A percentile compares a stretch with the other conserved stretches of the same genome.
Conservation (phyloP, 2,113 vertebrate species). For the Oncorhynchus kisutch region DNA sequence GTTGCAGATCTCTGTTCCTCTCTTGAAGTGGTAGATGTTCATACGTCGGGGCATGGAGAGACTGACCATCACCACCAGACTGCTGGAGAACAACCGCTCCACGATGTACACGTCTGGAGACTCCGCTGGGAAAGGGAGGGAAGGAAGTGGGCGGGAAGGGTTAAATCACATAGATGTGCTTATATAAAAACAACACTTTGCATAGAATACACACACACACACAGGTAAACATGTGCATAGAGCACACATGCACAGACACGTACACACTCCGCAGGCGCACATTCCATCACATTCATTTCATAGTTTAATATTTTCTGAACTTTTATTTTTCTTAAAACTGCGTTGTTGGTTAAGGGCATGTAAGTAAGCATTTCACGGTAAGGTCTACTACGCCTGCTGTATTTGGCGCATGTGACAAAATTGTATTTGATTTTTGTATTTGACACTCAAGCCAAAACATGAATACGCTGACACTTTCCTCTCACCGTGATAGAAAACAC, state of each 20-base stretch:
- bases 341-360: too few species aligned
- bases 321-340: too few species aligned
- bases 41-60: conserved; percentile 85
- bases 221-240: too few species aligned
- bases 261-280: neutral
- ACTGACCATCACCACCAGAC: conserved; percentile 93
- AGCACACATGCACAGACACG: neutral
- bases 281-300: neutral
- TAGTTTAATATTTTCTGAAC: too few species aligned
- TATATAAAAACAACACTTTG: conserved; percentile 16
- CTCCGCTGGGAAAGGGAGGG: conserved; percentile 73
- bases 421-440: too few species aligned
- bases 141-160: conserved; percentile 37
- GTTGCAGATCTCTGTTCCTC: conserved; percentile 95
- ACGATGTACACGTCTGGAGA: conserved; percentile 90
- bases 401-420: too few species aligned
- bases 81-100: conserved; percentile 95
- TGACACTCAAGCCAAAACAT: neutral
- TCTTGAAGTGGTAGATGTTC: conserved; percentile 97
- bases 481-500: neutral
- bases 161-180: neutral
- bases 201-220: neutral
- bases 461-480: too few species aligned
- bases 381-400: too few species aligned
- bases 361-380: too few species aligned